Percentiles rank a stretch among this genome's conserved stretches.
These are phyloP conservation scores for Seira sanloemensis DNA, from an alignment of 2,888 invertebrate genomes.

Conservation along the genomic window DNA sequence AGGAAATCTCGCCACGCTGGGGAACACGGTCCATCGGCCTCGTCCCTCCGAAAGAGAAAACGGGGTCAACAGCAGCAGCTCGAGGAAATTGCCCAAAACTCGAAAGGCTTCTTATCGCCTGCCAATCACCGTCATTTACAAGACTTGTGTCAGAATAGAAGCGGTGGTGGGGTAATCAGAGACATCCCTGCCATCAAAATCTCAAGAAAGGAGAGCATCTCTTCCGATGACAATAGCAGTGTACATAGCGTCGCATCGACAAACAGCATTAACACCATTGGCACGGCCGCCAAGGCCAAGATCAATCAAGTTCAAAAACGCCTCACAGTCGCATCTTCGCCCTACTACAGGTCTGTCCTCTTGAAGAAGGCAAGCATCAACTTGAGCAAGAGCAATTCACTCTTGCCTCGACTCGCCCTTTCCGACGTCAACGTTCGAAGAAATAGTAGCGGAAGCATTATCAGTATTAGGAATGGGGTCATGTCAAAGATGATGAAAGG, in stretches of 20 bases:
- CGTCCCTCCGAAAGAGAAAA: conserved; percentile 54
- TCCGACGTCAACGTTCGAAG: conserved; percentile 56
- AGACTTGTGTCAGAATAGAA: conserved; percentile 38
- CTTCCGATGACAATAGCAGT: conserved; percentile 50
- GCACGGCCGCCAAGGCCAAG: conserved; percentile 41
- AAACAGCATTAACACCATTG: conserved; percentile 41
- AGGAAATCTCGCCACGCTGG: conserved; percentile 24
- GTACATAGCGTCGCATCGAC: conserved; percentile 33
- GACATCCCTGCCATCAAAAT: conserved; percentile 58
- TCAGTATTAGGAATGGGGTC: conserved; percentile 49
- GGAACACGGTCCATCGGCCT: conserved; percentile 53
- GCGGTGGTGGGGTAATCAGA: not conserved
- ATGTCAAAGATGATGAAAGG: conserved; percentile 41
- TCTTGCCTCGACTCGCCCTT: conserved; percentile 42
- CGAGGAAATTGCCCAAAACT: conserved; percentile 50
- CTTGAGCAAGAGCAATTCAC: conserved; percentile 30
- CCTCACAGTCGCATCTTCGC: conserved; percentile 23
- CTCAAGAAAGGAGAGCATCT: conserved; percentile 56
- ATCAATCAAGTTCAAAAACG: conserved; percentile 61
- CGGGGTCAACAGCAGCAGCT: conserved; percentile 49
- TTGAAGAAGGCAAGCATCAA: conserved; percentile 45
- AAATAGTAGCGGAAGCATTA: conserved; percentile 55
- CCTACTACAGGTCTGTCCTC: conserved; percentile 53
- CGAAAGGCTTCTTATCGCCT: conserved; percentile 52
- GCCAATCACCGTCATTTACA: conserved; percentile 53